phyloP scores from a whole-genome alignment of 2,113 vertebrate species.

The Eonycteris spelaea region DNA sequence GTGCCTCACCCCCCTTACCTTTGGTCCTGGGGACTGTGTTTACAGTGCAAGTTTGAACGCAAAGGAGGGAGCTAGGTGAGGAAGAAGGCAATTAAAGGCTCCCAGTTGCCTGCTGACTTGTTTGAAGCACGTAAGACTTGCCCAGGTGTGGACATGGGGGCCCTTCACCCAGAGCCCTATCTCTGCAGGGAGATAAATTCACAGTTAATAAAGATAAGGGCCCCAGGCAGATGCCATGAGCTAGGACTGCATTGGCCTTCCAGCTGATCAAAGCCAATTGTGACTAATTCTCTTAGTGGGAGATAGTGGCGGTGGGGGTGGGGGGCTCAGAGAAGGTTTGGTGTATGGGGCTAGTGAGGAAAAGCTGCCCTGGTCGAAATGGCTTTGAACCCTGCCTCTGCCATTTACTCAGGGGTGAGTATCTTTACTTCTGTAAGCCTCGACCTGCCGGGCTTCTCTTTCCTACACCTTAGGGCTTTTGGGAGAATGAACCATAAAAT shows the following conservation, averaged over 20 bases:
- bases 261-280: conserved; percentile 52
- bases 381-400: background rate
- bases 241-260: background rate
- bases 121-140: conserved; percentile 80
- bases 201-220: conserved; percentile 89
- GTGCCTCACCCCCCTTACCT: conserved; percentile 78
- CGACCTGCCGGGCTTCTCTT: background rate
- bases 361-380: background rate
- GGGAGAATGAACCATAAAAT: background rate
- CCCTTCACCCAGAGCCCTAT: conserved; percentile 77
- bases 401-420: background rate
- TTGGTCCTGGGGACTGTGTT: conserved; percentile 81
- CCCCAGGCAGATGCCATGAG: background rate
- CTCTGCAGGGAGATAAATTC: conserved; percentile 83
- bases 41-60: conserved; percentile 61
- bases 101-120: conserved; percentile 70
- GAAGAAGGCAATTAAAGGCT: conserved; percentile 76
- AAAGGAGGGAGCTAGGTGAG: conserved; percentile 44
- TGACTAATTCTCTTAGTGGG: conserved; percentile 32
- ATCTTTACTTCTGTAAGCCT: background rate
- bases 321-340: background rate
- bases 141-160: conserved; percentile 70
- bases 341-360: background rate
- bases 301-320: background rate
- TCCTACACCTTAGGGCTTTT: background rate